phyloP scores from a whole-genome alignment of 1,140 invertebrate genomes.

The Radopholus similis region DNA sequence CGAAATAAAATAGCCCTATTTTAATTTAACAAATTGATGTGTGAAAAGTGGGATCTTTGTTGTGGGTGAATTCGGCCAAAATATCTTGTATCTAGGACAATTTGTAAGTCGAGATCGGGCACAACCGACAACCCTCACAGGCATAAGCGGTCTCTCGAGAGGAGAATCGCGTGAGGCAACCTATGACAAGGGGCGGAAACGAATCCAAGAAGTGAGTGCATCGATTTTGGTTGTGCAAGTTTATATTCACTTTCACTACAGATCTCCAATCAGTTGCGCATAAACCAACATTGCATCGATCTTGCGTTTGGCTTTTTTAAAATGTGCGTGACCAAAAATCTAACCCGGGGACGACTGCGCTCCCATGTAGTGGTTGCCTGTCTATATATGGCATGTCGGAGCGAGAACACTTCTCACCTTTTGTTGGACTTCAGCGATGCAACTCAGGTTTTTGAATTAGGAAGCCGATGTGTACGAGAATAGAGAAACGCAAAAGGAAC shows the following conservation, averaged over 20 bases:
- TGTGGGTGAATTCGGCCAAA: no score
- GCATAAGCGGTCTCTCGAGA: constrained; percentile 37
- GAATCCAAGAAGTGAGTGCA: constrained; percentile 48
- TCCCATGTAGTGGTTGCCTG: constrained; percentile 92
- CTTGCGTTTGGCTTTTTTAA: constrained; percentile 93
- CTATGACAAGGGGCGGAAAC: constrained; percentile 50
- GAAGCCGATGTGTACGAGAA: neutral
- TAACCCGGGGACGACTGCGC: constrained; percentile 84
- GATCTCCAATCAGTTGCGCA: constrained; percentile 56
- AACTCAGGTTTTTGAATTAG: constrained; percentile 64
- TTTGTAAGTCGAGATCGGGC: constrained; percentile 51
- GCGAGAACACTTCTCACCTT: constrained; percentile 87
- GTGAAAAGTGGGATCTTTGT: no score
- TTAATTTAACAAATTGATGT: no score
- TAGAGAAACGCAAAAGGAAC: neutral
- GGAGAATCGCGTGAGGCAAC: constrained; percentile 55
- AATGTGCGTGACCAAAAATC: constrained; percentile 78
- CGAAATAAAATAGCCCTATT: neutral
- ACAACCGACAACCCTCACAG: constrained; percentile 40
- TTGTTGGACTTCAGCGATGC: constrained; percentile 97
- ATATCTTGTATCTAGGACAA: constrained; percentile 48
- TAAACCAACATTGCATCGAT: constrained; percentile 85
- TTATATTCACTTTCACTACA: constrained; percentile 17
- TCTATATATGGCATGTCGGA: constrained; percentile 91
- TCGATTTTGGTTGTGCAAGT: neutral